These are phyloP conservation scores for Perizoma flavofasciatum DNA, from an alignment of 2,888 invertebrate genomes.

Conservation along the genomic window DNA sequence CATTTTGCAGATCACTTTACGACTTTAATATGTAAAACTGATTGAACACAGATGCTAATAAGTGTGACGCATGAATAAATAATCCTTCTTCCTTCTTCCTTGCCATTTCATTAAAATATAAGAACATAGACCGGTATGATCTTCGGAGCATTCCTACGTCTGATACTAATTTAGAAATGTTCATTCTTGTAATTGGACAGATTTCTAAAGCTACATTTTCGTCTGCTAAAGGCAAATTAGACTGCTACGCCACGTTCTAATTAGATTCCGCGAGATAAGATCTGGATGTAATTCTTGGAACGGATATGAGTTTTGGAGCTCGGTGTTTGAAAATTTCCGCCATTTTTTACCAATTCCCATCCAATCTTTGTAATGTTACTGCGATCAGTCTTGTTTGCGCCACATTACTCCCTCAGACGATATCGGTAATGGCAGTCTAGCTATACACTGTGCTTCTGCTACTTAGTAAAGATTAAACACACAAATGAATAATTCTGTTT, in stretches of 20 bases:
- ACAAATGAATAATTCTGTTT: slow-evolving; percentile 11
- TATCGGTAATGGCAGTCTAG: slow-evolving; percentile 22
- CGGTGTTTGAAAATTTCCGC: slow-evolving; percentile 34
- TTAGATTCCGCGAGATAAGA: slow-evolving; percentile 32
- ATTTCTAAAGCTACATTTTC: slow-evolving; percentile 28
- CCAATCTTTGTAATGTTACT: slow-evolving; percentile 43
- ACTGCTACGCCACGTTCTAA: slow-evolving; percentile 29
- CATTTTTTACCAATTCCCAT: slow-evolving; percentile 42
- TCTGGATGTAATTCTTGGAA: slow-evolving; percentile 35
- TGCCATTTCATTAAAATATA: slow-evolving; percentile 14
- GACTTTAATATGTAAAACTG: slow-evolving; percentile 25
- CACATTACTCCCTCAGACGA: slow-evolving; percentile 38
- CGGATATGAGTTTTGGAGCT: slow-evolving; percentile 41
- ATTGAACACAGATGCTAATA: slow-evolving; percentile 26
- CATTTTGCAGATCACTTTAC: slow-evolving; percentile 24
- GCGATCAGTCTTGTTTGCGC: slow-evolving; percentile 46
- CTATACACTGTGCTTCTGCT: slow-evolving; percentile 29
- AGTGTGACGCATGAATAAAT: slow-evolving; percentile 29
- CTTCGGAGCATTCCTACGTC: slow-evolving; percentile 12
- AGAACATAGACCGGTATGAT: slow-evolving; percentile 18
- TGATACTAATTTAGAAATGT: slow-evolving; percentile 26
- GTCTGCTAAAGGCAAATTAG: slow-evolving; percentile 28
- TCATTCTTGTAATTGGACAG: slow-evolving; percentile 21
- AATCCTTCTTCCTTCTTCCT: slow-evolving; percentile 27
- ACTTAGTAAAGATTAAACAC: slow-evolving; percentile 16